Evolutionary conservation across 2,888 invertebrate genomes (phyloP), one percentile per base, ranked within the genome.

Genomic region (Uropetala carovei): DNA sequence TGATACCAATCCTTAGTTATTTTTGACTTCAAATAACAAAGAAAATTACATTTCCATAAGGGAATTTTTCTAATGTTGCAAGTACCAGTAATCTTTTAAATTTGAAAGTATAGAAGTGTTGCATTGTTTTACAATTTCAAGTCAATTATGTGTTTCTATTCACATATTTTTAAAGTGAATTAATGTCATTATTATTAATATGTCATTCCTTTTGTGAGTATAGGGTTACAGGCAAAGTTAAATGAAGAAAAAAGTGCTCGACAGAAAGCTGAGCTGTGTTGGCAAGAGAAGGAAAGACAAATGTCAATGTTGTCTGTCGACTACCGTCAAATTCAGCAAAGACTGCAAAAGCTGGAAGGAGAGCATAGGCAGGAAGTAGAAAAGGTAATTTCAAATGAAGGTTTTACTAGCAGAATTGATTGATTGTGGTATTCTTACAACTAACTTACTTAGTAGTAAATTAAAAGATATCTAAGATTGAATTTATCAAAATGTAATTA

Each of bases 291-390:
- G 94, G 99, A 99, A 95, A 96, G 99, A 0, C 98, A 99, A 95
- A 98, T 99, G 94, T 99, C 98, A 16, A 99, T 99, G 98, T 96
- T 99, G 60, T 98, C 98, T 30, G 98, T 99, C 3, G 99, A 99
- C 95, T 98, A 99, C 95, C 96, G 98, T n/a, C 99, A 99, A 95
- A 97, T 99, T 94, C 98, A 98, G 94, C 98, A 98, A 94, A 96
- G 98, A 92, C 95, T 99, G 93, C 98, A 98, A 94, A 98, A 98
- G 94, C 95, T 99, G 13, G 98, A 99, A 95, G 98, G 98, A n/a
- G 99, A 99, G 95, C 97, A 98, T 94, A 96, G 98, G 9, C 98
- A 98, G 94, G 98, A 98, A 95, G 96, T 96, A 30, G 98, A 98
- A 94, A 98, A 98, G 96, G 97, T 97, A 93, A 82, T 13, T 27